Evolutionary conservation across 1,140 invertebrate genomes (phyloP), one percentile per base, ranked within the genome.

Genomic region (Agraylea sexmaculata): DNA sequence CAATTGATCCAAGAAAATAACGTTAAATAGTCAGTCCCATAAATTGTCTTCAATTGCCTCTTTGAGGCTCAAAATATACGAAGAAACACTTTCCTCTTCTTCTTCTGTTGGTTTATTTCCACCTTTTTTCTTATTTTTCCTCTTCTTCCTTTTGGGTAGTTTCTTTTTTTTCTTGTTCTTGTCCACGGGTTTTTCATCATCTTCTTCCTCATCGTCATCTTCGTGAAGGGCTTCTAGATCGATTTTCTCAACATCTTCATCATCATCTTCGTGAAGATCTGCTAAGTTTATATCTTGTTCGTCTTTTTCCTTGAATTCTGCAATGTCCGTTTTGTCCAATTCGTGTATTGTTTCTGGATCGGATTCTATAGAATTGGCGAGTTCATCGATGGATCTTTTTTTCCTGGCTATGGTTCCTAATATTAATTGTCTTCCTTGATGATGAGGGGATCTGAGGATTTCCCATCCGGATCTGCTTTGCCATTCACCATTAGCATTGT

Each of bases 1-100:
- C 28, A 66, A 44, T 38, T 60, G 51, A 44, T 66, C 64, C 8
- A 66, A 55, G 25, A 60, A 60, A 54, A 61, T 51, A 15, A 64
- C 40, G 46, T 61, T 60, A 57, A 55, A 66, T 64, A 64, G 62
- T 64, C 62, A 64, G 58, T 62, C 48, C 61, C 62, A 66, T 5
- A 58, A 56, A 53, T 64, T 61, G 13, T 64, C 58, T 1, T 64
- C 60, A 2, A 64, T 35, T 0, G 53, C 55, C 15, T 62, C 56
- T 35, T 53, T 57, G 2, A 62, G 48, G 12, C 43, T 43, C 17
- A 45, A 23, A 21, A 47, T 30, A 51, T 53, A 37, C 54, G 27
- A 22, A 36, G 5, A 21, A 17, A 45, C 35, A 1, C 53, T 45
- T 56, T 60, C 49, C 54, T 53, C 50, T 57, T 60, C 20, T 51